Evolutionary conservation across 2,888 invertebrate genomes (phyloP).

Genomic region (Tipula lateralis): DNA sequence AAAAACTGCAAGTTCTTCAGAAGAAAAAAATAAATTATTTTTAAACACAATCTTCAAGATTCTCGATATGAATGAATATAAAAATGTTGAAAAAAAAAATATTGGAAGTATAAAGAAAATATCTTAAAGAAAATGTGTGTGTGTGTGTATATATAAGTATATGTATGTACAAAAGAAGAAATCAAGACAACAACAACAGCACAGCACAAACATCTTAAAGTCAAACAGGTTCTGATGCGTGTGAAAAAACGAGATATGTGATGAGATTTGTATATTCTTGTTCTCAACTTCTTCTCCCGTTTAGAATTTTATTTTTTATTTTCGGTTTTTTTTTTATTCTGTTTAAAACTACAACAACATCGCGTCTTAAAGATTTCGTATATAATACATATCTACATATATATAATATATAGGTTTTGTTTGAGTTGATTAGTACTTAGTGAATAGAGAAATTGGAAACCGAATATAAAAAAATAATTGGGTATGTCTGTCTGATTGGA

Average conservation of each 20-base stretch:
- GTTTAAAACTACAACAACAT: background rate
- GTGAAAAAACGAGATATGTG: conserved; percentile 29
- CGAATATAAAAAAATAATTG: background rate
- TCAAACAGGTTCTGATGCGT: conserved; percentile 28
- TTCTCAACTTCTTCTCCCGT: conserved; percentile 29
- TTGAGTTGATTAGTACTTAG: conserved; percentile 19
- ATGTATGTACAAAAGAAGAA: background rate
- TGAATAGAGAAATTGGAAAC: conserved; percentile 24
- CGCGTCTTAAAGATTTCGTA: background rate
- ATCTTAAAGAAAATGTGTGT: background rate
- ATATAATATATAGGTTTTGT: background rate
- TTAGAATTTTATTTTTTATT: conserved; percentile 27
- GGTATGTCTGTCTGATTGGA: conserved; percentile 24
- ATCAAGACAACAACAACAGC: conserved; percentile 2
- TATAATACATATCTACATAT: background rate
- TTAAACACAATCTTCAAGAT: conserved; percentile 7
- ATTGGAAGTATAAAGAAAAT: conserved; percentile 24
- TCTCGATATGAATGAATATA: conserved; percentile 24
- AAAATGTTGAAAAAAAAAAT: background rate
- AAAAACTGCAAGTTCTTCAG: background rate
- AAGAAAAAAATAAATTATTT: too few relatives aligned
- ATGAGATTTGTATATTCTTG: conserved; percentile 29
- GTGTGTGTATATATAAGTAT: background rate
- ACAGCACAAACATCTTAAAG: conserved; percentile 20
- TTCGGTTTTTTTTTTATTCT: background rate